Percentiles rank a stretch among this genome's conserved stretches.
These are phyloP conservation scores for Caenorhabditis afra DNA, from an alignment of 2,888 invertebrate species.

Conservation along the genomic window DNA sequence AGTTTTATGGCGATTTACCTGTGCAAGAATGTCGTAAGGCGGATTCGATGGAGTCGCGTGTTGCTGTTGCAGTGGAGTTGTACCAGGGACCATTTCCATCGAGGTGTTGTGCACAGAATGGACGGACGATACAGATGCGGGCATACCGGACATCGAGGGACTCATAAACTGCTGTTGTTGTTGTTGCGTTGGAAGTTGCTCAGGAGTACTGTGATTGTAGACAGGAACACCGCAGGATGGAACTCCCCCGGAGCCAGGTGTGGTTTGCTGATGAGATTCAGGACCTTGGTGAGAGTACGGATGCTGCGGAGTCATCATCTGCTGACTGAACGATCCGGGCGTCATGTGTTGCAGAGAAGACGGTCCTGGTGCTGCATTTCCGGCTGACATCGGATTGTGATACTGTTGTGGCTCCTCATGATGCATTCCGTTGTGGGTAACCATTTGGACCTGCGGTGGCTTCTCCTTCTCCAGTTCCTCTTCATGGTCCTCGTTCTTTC, in stretches of 20 bases:
- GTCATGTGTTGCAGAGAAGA: slow-evolving; percentile 11
- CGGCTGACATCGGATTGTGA: slow-evolving; percentile 18
- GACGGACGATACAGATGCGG: slow-evolving; percentile 64
- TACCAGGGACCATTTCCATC: slow-evolving; percentile 53
- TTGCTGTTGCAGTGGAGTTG: slow-evolving; percentile 20
- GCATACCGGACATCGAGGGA: slow-evolving; percentile 58
- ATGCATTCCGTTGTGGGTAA: slow-evolving; percentile 8
- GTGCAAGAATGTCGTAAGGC: neutral
- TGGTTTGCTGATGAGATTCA: slow-evolving; percentile 60
- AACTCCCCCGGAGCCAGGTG: slow-evolving; percentile 64
- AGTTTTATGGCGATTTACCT: neutral
- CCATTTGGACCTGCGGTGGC: neutral
- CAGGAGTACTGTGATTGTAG: slow-evolving; percentile 60
- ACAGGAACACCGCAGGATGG: slow-evolving; percentile 52
- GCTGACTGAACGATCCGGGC: slow-evolving; percentile 14
- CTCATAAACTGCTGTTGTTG: slow-evolving; percentile 62
- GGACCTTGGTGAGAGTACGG: slow-evolving; percentile 22
- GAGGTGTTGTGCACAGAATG: slow-evolving; percentile 63
- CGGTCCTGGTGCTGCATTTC: neutral
- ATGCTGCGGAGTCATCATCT: slow-evolving; percentile 47
- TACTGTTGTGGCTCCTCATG: neutral
- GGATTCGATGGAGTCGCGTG: slow-evolving; percentile 21
- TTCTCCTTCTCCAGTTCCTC: slow-evolving; percentile 16
- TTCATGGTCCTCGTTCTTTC: slow-evolving; percentile 21
- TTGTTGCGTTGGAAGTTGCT: slow-evolving; percentile 23